A percentile compares a stretch with the other conserved stretches of the same genome.
These are phyloP conservation scores for Hippocampus barbouri DNA, from an alignment of 2,113 vertebrate genomes.

Conservation along the genomic window DNA sequence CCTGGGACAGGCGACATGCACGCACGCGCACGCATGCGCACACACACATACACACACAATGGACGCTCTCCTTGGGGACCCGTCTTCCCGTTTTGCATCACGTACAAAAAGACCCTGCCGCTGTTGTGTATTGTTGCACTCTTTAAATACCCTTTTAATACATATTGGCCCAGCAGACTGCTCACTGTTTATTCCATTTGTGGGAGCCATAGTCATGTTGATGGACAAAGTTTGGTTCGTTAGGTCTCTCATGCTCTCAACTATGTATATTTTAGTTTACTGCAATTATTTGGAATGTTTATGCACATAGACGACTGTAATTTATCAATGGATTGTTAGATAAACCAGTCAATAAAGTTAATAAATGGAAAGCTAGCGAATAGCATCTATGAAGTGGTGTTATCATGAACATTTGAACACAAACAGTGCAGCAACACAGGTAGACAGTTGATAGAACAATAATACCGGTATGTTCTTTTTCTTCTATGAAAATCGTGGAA, in stretches of 20 bases:
- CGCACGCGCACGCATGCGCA: not conserved
- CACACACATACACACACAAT: conserved; percentile 21
- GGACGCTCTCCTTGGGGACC: conserved; percentile 1
- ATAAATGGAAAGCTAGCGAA: no score
- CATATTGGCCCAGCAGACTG: conserved; percentile 7
- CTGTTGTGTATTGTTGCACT: conserved; percentile 3
- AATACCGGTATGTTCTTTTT: no score
- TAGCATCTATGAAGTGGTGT: no score
- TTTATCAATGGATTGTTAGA: no score
- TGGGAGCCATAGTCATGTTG: not conserved
- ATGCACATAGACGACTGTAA: no score
- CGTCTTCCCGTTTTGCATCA: conserved; percentile 8
- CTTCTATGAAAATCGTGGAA: no score
- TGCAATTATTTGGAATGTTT: not conserved
- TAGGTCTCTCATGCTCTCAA: not conserved
- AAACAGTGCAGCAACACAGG: no score
- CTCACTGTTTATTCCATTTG: not conserved
- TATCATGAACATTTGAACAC: no score
- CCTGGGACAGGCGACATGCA: conserved; percentile 26
- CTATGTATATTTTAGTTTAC: not conserved
- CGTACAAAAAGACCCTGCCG: conserved; percentile 22
- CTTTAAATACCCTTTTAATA: conserved; percentile 10
- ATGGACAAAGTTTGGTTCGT: not conserved
- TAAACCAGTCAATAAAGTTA: no score
- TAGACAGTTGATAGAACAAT: no score